A percentile compares a stretch with the other conserved stretches of the same genome.
Evolutionary conservation across 2,113 vertebrate species (phyloP).

Genomic region (Daphoenositta chrysoptera): DNA sequence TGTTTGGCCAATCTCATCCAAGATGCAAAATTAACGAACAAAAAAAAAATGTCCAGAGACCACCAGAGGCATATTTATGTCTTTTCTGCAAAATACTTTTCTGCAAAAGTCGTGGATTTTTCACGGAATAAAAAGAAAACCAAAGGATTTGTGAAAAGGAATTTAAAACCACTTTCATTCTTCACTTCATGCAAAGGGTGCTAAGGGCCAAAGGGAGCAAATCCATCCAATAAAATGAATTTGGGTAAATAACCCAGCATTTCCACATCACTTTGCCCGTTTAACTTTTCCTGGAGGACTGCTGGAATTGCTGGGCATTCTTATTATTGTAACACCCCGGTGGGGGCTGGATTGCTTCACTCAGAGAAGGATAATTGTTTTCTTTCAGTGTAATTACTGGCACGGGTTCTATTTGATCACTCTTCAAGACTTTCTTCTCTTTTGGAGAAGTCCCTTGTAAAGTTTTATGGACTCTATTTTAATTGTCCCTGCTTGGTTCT

Average conservation of each 20-base stretch:
- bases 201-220: neutral
- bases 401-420: neutral
- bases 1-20: neutral
- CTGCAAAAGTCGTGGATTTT: neutral
- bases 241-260: neutral
- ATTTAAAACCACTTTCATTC: neutral
- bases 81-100: neutral
- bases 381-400: neutral
- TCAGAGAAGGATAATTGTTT: neutral
- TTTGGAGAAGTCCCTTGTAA: neutral
- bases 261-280: constrained; percentile 1
- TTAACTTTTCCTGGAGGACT: constrained; percentile 2
- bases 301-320: neutral
- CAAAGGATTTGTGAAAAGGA: neutral
- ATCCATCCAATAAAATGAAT: neutral
- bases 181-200: neutral
- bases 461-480: constrained; percentile 12
- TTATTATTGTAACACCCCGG: neutral
- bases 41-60: neutral
- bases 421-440: constrained; percentile 27
- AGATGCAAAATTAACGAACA: neutral
- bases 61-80: neutral
- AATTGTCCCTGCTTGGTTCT: neutral
- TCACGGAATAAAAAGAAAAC: neutral
- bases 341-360: neutral